A percentile compares a stretch with the other conserved stretches of the same genome.
Evolutionary conservation across 2,113 vertebrate genomes (phyloP).

Genomic region (Forbesichthys agassizii): DNA sequence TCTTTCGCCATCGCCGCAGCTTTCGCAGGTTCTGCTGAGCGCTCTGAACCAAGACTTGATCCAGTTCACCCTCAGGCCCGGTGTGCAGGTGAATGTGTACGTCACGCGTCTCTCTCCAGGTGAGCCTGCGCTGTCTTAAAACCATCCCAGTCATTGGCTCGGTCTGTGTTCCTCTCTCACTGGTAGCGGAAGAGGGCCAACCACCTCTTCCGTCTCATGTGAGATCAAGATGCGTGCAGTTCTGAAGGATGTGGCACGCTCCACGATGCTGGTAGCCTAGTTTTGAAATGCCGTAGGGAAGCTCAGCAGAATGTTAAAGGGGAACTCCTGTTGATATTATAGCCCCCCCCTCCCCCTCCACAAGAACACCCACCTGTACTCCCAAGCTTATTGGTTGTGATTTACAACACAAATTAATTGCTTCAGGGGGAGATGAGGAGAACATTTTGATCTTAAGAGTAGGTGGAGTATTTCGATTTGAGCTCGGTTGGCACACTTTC

Average conservation of each 20-base stretch:
- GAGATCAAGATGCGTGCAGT: neutral
- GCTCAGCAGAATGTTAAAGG: neutral
- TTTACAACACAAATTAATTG: no score
- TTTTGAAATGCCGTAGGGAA: neutral
- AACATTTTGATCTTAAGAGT: no score
- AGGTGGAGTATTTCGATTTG: no score
- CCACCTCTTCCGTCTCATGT: neutral
- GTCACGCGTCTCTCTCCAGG: conserved; percentile 69
- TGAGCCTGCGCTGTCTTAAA: conserved; percentile 35
- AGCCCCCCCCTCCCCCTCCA: no score
- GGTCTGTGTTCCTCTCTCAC: neutral
- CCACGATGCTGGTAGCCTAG: neutral
- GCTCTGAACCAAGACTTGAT: conserved; percentile 74
- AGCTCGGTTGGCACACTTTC: no score
- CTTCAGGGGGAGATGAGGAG: no score
- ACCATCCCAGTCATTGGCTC: neutral
- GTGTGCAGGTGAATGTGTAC: conserved; percentile 68
- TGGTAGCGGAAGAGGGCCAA: neutral
- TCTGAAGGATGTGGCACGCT: neutral
- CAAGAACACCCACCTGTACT: no score
- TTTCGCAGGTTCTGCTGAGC: conserved; percentile 72
- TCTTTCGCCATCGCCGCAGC: conserved; percentile 56
- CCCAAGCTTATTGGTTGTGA: no score
- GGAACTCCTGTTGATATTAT: no score
- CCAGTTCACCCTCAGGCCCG: conserved; percentile 66